Evolutionary conservation across 2,888 invertebrate genomes (phyloP).

Genomic region (Slavum lentiscoides): DNA sequence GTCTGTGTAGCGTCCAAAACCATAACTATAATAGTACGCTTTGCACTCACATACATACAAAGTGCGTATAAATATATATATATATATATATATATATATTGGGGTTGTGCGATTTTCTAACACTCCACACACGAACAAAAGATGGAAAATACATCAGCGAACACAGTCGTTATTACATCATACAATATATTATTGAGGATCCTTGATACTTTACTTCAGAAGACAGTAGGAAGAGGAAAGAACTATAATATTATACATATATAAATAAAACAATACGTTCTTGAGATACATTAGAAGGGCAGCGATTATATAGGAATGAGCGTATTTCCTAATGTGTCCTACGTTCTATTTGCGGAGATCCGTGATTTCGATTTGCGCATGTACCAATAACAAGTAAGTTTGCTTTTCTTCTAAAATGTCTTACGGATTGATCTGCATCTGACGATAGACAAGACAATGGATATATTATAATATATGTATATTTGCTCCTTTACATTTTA

Average conservation of each 20-base stretch:
- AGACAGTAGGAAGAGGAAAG: conserved; percentile 20
- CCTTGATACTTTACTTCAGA: conserved; percentile 1
- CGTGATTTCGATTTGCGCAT: too few species aligned
- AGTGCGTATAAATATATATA: too few species aligned
- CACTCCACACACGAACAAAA: not conserved
- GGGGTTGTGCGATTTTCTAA: not conserved
- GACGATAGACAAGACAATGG: too few species aligned
- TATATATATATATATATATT: too few species aligned
- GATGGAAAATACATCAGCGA: not conserved
- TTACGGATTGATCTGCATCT: too few species aligned
- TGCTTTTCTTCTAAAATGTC: too few species aligned
- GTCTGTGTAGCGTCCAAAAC: too few species aligned
- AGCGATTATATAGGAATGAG: not conserved
- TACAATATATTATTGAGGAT: not conserved
- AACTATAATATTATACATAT: not conserved
- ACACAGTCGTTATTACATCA: not conserved
- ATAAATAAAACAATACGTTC: conserved; percentile 19
- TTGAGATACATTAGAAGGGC: conserved; percentile 16
- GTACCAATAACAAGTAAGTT: too few species aligned
- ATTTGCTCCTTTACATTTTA: too few species aligned
- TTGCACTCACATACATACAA: too few species aligned
- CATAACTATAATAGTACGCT: too few species aligned
- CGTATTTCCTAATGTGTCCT: not conserved
- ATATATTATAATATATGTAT: too few species aligned
- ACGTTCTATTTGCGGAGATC: not conserved